A percentile compares a stretch with the other conserved stretches of the same genome.
phyloP scores from a whole-genome alignment of 37 sponge, comb jelly and placozoan species.

The Lycopodina hypogea region DNA sequence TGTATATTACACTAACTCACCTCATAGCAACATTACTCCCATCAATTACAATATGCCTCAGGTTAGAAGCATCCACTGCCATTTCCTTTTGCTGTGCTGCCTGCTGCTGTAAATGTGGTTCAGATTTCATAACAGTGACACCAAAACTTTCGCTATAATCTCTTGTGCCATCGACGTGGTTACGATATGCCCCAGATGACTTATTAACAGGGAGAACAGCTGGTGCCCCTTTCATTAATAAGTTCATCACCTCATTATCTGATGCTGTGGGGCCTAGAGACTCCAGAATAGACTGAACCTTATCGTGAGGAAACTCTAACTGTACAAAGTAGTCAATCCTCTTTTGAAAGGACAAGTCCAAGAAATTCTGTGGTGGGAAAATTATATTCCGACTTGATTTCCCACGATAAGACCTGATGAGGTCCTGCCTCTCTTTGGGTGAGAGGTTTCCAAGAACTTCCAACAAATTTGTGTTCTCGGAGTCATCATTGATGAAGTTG shows the following conservation, averaged over 20 bases:
- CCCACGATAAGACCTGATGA: too few species aligned
- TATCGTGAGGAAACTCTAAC: constrained; percentile 31
- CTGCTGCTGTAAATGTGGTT: too few species aligned
- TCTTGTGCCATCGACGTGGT: neutral
- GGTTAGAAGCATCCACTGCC: constrained; percentile 9
- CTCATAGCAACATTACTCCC: constrained; percentile 95
- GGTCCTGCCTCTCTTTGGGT: too few species aligned
- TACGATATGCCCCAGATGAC: neutral
- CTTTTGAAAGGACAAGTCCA: neutral
- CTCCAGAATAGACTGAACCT: constrained; percentile 47
- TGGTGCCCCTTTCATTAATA: neutral
- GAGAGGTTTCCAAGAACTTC: too few species aligned
- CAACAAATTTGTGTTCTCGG: neutral
- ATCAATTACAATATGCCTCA: constrained; percentile 84
- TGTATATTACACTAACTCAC: too few species aligned
- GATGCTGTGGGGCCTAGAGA: constrained; percentile 38
- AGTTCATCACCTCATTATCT: constrained; percentile 42
- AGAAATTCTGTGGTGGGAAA: neutral
- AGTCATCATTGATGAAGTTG: neutral
- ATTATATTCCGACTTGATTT: too few species aligned
- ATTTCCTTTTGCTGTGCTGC: neutral
- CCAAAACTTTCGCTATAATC: too few species aligned
- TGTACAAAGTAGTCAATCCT: constrained; percentile 37
- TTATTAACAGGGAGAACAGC: neutral
- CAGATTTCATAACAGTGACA: too few species aligned